Conservation (phyloP, 2,113 vertebrate species). For the Phyllostomus hastatus region DNA sequence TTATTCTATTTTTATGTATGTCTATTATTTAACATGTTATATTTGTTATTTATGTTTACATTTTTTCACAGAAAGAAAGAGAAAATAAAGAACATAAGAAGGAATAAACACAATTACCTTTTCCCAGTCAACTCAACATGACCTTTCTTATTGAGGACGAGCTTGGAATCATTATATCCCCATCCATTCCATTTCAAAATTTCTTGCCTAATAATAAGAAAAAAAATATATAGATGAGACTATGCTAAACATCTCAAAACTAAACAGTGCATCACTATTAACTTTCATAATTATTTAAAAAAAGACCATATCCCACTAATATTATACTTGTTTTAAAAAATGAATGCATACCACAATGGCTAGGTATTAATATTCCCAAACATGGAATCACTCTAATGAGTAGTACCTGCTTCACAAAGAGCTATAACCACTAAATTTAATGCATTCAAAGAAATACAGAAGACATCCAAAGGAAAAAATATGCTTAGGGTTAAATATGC, state of each 20-base stretch:
- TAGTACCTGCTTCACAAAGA: background rate
- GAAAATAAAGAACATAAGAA: background rate
- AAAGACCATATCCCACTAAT: background rate
- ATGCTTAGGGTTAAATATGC: background rate
- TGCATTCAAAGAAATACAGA: background rate
- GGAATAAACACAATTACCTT: slow-evolving; percentile 84
- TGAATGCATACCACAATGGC: background rate
- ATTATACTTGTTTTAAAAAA: slow-evolving; percentile 15
- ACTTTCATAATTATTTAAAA: slow-evolving; percentile 44
- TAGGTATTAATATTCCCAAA: slow-evolving; percentile 22
- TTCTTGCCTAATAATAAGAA: slow-evolving; percentile 89
- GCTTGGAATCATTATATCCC: slow-evolving; percentile 97
- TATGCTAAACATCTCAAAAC: slow-evolving; percentile 24
- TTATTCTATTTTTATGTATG: background rate
- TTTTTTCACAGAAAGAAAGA: background rate
- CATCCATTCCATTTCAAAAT: slow-evolving; percentile 99
- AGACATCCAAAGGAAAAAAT: background rate
- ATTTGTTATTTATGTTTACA: background rate
- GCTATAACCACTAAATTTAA: background rate
- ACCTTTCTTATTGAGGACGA: slow-evolving; percentile 97
- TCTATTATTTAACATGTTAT: background rate
- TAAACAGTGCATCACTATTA: background rate
- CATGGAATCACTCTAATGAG: slow-evolving; percentile 8
- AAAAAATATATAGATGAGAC: slow-evolving; percentile 46
- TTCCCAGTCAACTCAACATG: slow-evolving; percentile 97